Evolutionary conservation across 2,113 vertebrate genomes (phyloP).

Genomic region (Polypterus senegalus): DNA sequence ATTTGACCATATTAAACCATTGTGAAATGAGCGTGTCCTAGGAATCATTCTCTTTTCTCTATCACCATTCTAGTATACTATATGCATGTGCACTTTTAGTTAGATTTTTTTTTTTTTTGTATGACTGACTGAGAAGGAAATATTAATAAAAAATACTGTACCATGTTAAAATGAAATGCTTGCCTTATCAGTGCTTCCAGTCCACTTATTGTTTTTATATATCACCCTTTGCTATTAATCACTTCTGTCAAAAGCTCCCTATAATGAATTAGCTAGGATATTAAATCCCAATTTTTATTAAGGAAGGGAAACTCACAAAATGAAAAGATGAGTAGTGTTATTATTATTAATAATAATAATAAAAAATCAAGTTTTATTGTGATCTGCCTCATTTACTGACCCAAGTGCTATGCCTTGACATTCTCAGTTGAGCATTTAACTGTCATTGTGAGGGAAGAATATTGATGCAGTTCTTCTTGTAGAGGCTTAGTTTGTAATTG

Average conservation of each 20-base stretch:
- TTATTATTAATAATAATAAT: slow-evolving; percentile 35
- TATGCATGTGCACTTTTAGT: too few species aligned
- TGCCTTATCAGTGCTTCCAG: slow-evolving; percentile 62
- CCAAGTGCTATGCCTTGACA: slow-evolving; percentile 57
- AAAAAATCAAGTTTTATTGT: slow-evolving; percentile 38
- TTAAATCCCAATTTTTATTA: slow-evolving; percentile 51
- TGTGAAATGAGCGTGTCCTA: too few species aligned
- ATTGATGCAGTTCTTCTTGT: slow-evolving; percentile 64
- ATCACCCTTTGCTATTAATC: slow-evolving; percentile 60
- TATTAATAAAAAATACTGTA: slow-evolving; percentile 21
- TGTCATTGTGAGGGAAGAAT: slow-evolving; percentile 43
- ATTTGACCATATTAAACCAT: too few species aligned
- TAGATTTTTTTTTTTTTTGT: too few species aligned
- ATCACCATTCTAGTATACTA: too few species aligned
- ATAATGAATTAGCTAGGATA: slow-evolving; percentile 53
- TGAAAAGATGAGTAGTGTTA: slow-evolving; percentile 41
- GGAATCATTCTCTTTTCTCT: too few species aligned
- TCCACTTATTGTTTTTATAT: slow-evolving; percentile 57
- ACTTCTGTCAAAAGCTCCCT: slow-evolving; percentile 51
- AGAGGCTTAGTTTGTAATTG: slow-evolving; percentile 83
- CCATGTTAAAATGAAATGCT: slow-evolving; percentile 40
- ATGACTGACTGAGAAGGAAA: too few species aligned
- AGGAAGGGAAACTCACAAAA: slow-evolving; percentile 41
- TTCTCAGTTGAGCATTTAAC: slow-evolving; percentile 40
- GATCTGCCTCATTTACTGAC: slow-evolving; percentile 60